Evolutionary conservation across 2,797 vertebrate species (phyloP).

Genomic region (Platalea minor): DNA sequence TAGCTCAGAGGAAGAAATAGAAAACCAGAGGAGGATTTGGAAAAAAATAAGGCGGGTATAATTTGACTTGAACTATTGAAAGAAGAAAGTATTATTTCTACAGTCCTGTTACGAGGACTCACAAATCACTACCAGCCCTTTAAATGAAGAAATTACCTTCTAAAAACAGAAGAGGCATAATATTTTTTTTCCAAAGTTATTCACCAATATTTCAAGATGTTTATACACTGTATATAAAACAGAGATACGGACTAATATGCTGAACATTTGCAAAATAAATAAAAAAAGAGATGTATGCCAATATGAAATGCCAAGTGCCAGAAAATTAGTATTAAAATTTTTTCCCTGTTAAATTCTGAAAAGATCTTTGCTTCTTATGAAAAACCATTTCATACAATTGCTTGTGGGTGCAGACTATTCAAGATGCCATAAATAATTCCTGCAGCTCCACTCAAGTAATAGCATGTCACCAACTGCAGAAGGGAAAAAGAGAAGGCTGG

Average conservation of each 20-base stretch:
- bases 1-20: not conserved
- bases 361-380: not conserved
- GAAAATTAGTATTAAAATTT: slow-evolving; percentile 2
- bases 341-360: not conserved
- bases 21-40: not conserved
- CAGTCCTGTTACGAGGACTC: not conserved
- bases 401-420: not conserved
- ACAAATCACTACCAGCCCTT: slow-evolving; percentile 12
- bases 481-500: not conserved
- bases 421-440: not conserved
- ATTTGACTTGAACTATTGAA: not conserved
- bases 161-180: not conserved
- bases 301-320: not conserved
- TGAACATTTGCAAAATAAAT: not conserved
- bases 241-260: not conserved
- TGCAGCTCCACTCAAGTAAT: not conserved
- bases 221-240: not conserved
- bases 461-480: not conserved
- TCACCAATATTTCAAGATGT: not conserved
- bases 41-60: not conserved
- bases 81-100: not conserved
- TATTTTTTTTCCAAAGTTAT: not conserved
- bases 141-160: slow-evolving; percentile 1
- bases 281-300: not conserved
- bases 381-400: not conserved